These are phyloP conservation scores for Criorhina ranunculi DNA, from an alignment of 2,888 invertebrate species.

Conservation along the genomic window DNA sequence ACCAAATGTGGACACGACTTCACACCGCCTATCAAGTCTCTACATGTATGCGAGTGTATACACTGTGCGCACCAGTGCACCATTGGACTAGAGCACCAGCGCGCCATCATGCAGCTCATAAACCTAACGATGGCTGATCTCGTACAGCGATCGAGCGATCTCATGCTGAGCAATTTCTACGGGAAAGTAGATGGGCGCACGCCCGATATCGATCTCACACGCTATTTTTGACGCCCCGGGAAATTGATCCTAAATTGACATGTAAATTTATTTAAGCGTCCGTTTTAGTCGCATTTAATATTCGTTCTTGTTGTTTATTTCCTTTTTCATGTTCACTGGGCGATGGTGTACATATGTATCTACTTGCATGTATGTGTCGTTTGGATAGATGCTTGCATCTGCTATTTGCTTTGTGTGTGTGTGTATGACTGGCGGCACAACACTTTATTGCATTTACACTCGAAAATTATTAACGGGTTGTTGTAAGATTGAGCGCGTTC, in stretches of 20 bases:
- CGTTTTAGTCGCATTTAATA: conserved; percentile 68
- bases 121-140: conserved; percentile 55
- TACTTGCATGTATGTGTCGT: background rate
- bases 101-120: conserved; percentile 26
- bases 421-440: conserved; percentile 41
- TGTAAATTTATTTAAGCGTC: conserved; percentile 76
- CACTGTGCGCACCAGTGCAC: conserved; percentile 21
- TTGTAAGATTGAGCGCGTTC: conserved; percentile 26
- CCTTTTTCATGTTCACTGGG: conserved; percentile 4
- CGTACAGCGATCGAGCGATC: conserved; percentile 50
- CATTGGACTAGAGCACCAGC: background rate
- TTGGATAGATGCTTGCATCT: conserved; percentile 43
- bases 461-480: conserved; percentile 26
- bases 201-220: conserved; percentile 76
- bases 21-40: conserved; percentile 57
- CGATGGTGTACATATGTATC: background rate
- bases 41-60: too few species aligned
- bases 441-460: conserved; percentile 27
- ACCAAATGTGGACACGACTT: conserved; percentile 30
- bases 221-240: conserved; percentile 74
- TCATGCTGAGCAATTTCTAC: conserved; percentile 64
- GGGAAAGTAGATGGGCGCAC: conserved; percentile 63
- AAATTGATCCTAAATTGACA: conserved; percentile 78
- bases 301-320: conserved; percentile 48
- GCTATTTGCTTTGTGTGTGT: conserved; percentile 39